Base-by-base conservation (phyloP, 2,888 invertebrate species). In the Cryptus viduatorius region DNA sequence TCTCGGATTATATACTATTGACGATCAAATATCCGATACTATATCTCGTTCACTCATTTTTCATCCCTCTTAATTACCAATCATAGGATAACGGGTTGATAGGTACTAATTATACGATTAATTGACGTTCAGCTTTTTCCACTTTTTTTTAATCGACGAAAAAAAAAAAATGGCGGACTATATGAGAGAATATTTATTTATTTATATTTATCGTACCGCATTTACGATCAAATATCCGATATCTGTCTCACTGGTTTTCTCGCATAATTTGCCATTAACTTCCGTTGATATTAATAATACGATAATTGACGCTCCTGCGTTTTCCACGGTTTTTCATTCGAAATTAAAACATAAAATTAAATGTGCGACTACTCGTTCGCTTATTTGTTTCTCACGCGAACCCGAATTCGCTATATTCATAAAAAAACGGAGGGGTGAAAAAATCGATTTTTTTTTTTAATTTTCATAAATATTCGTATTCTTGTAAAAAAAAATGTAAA, bases 231-330 rank as follows among this genome's bases (percentile, higher is more conserved):
- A 19, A 31, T 56, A 59, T 48, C 61, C 61, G 16, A 69, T 61
- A 53, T 24, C 29, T 12, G 44, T 48, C 59, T 1, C 61, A 68
- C 59, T 44, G 4, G 10, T 61, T 56, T 29, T 19, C 8, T 69
- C 24, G 37, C 24, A 56, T 48, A 80, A 69, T 75, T 75, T 16
- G 24, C 29, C 29, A 29, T 24, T 71, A 48, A 8, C 29, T 48
- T 29, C 42, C 50, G 48, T 42, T n/a, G 24, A 16, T 50, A 24
- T 19, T 69, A 44, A 79, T 80, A n/a, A 61, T 61, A 42, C 24
- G n/a, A 31, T 68, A 12, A 73, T 68, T 16, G 24, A 14, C 56
- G 16, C 71, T 48, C 37, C 2, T 50, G n/a, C 42, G 42, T 72
- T 14, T n/a, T 10, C 14, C 24, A 4, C 7, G 16, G 46, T 31